These are phyloP conservation scores for Rhabdomys pumilio DNA, from an alignment of 2,797 vertebrate species.

Conservation along the genomic window DNA sequence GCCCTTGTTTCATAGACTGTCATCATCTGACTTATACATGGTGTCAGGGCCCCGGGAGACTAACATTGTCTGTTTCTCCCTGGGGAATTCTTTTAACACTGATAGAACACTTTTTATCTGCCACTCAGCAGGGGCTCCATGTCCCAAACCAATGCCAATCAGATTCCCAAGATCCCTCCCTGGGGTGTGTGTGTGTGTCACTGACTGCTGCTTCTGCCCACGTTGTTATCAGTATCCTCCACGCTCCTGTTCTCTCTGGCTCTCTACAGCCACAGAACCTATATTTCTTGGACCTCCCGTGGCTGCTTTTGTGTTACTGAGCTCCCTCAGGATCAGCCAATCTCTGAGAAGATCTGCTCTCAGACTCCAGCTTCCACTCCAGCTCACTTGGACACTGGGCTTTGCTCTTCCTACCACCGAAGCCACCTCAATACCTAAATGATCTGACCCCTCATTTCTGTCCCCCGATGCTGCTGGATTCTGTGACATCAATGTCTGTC, in stretches of 20 bases:
- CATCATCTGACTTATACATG: neutral
- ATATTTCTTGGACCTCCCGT: neutral
- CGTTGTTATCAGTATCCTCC: too few relatives aligned
- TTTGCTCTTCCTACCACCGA: neutral
- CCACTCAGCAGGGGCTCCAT: fast-evolving
- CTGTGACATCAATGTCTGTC: neutral
- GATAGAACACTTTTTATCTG: neutral
- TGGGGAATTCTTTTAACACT: neutral
- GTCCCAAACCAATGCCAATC: too few relatives aligned
- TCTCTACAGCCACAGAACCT: neutral
- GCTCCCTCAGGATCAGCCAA: fast-evolving
- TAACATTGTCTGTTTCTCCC: neutral
- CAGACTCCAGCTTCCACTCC: fast-evolving
- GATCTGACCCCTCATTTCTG: neutral
- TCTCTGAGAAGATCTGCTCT: fast-evolving
- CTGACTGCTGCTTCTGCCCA: neutral
- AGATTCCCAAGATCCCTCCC: neutral
- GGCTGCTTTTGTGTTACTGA: neutral
- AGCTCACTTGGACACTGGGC: fast-evolving
- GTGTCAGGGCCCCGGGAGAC: fast-evolving
- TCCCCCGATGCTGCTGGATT: neutral
- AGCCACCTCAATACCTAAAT: neutral
- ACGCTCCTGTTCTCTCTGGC: fast-evolving
- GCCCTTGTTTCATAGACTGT: neutral
- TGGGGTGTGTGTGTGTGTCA: neutral